Evolutionary conservation across 2,113 vertebrate species (phyloP).

Genomic region (Crocuta crocuta): DNA sequence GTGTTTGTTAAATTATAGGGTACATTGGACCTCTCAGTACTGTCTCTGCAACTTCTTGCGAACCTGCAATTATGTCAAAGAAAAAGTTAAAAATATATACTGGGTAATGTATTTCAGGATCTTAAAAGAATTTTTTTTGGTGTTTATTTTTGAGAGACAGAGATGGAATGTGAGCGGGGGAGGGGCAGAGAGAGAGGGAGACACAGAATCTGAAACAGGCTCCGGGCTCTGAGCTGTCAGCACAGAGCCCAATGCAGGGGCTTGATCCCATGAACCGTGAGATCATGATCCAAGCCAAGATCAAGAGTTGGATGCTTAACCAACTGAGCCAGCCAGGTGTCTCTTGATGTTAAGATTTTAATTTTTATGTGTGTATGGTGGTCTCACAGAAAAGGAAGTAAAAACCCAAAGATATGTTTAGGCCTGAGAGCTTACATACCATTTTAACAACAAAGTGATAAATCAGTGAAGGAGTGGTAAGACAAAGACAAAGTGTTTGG

Average conservation of each 20-base stretch:
- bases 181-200: too few relatives aligned
- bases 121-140: too few relatives aligned
- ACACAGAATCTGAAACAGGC: too few relatives aligned
- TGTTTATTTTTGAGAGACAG: too few relatives aligned
- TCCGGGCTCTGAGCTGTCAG: too few relatives aligned
- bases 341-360: constrained; percentile 5
- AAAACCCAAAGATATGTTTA: not conserved
- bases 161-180: too few relatives aligned
- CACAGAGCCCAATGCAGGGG: too few relatives aligned
- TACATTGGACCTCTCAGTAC: not conserved
- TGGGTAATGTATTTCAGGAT: not conserved
- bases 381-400: constrained; percentile 18
- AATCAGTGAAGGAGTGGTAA: not conserved
- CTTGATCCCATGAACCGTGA: too few relatives aligned
- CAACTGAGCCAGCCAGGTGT: too few relatives aligned
- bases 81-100: constrained; percentile 28
- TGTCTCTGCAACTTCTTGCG: not conserved
- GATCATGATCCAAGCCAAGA: too few relatives aligned
- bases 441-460: constrained; percentile 13
- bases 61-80: constrained; percentile 12
- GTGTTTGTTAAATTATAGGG: constrained; percentile 15
- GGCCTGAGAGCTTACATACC: not conserved
- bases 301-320: too few relatives aligned
- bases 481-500: not conserved
- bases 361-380: not conserved